Base-by-base conservation (phyloP, 2,888 invertebrate species). In the Margaritifera margaritifera region DNA sequence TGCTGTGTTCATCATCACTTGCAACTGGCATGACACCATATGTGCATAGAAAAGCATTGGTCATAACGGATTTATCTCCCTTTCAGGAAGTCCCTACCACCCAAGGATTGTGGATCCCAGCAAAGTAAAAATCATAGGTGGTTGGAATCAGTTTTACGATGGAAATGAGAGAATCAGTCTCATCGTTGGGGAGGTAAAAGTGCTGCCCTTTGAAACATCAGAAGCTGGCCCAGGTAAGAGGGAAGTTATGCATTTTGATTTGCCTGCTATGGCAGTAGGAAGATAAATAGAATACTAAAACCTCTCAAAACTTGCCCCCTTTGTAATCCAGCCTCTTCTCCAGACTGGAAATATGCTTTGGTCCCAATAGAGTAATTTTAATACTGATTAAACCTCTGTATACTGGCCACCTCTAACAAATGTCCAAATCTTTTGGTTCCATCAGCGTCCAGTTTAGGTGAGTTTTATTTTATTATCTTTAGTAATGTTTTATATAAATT, bases 101-200 rank as follows among this genome's bases (percentile, higher is more conserved):
- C 94, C 96, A 5, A 93, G 93, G 67, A 93, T 95, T 6, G 93
- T 94, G 77, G 94, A 95, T 89, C 93, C 94, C 18, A 92, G 93
- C 55, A 93, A 94, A 68, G 93, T 95, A 55, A 90, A 93, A 69
- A 92, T 94, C 5, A 93, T 95, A 59, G 97, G 96, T 6, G 98
- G 97, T 0, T 97, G 97, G 96, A 94, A 95, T 62, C 93, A 94
- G 50, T 91, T 94, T 68, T 90, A 94, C 78, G 96, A 96, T 89
- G 93, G 93, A 69, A 92, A 90, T 57, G 90, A 91, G 71, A 81
- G 90, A n/a, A 86, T 92, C 53, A 87, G 88, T 61, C 88, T 92
- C 58, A 86, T 87, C 18, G 88, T 91, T 50, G 90, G 90, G 8
- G 91, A 92, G 81, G 90, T 90, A 73, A 91, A 91, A 74, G 87